Evolutionary conservation across 2,797 vertebrate genomes (phyloP).

Genomic region (Megaceryle alcyon): DNA sequence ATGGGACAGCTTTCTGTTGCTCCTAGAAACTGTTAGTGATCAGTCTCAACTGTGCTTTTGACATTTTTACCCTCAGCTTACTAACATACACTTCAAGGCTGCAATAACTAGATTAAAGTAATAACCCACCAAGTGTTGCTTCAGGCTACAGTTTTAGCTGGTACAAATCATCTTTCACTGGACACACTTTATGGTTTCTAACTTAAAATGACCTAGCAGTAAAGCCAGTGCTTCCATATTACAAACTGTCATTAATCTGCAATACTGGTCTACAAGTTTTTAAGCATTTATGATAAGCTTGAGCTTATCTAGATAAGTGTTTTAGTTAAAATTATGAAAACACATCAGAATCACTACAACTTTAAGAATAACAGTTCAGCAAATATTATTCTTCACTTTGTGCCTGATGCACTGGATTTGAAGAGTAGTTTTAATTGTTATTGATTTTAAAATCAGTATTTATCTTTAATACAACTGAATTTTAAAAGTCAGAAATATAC

Average conservation of each 20-base stretch:
- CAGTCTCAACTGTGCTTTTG: constrained; percentile 51
- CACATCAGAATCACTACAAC: neutral
- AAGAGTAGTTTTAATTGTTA: neutral
- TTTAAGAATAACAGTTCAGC: neutral
- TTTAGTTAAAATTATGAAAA: constrained; percentile 13
- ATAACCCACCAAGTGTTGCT: constrained; percentile 72
- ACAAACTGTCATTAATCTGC: constrained; percentile 24
- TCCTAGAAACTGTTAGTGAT: constrained; percentile 65
- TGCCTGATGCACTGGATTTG: neutral
- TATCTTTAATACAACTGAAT: neutral
- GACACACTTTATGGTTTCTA: constrained; percentile 61
- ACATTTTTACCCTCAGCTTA: constrained; percentile 67
- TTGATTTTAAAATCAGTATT: neutral
- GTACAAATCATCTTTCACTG: constrained; percentile 76
- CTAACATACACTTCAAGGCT: constrained; percentile 74
- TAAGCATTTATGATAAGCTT: neutral
- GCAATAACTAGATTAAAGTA: constrained; percentile 79
- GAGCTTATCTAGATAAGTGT: neutral
- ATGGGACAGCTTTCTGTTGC: neutral
- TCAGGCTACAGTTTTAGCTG: constrained; percentile 73
- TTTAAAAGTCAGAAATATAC: neutral
- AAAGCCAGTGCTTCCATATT: constrained; percentile 55
- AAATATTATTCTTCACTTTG: neutral
- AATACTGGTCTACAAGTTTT: neutral
- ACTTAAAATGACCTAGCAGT: constrained; percentile 54